These are phyloP conservation scores for Sciurus niger DNA, from an alignment of 2,113 vertebrate species.

Conservation along the genomic window DNA sequence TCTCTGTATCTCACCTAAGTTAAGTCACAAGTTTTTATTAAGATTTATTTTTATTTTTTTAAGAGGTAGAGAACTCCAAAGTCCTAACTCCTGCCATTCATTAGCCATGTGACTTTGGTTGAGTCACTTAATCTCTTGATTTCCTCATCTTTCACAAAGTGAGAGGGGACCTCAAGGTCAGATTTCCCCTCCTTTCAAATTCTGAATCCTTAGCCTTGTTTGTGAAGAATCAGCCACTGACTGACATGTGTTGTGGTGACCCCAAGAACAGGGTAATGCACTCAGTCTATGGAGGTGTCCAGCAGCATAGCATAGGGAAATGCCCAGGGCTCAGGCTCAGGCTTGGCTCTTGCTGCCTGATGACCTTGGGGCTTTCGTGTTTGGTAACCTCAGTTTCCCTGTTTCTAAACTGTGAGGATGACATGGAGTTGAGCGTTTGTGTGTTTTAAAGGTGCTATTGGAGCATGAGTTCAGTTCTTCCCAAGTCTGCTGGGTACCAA, in stretches of 20 bases:
- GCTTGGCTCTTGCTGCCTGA: neutral
- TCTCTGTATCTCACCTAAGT: neutral
- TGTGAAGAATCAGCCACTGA: too few relatives aligned
- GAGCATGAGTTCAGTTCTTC: neutral
- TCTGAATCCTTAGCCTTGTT: neutral
- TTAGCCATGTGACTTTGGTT: neutral
- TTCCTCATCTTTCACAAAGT: neutral
- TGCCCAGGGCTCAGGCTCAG: accelerated
- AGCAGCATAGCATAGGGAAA: neutral
- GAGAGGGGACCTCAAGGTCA: neutral
- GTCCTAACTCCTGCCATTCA: neutral
- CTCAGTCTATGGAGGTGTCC: accelerated
- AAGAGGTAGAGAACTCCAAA: neutral
- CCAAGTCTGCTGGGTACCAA: neutral
- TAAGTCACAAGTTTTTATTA: neutral
- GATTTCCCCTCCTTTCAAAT: neutral
- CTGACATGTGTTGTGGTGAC: too few relatives aligned
- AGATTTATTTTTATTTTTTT: neutral
- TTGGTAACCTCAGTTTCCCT: neutral
- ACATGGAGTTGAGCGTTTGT: neutral
- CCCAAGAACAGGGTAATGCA: neutral
- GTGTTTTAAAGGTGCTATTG: neutral
- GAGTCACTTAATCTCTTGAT: neutral
- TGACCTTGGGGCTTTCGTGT: neutral
- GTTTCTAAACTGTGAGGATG: neutral